Base-by-base conservation (phyloP, 2,888 invertebrate species). In the Prenolepis imparis region DNA sequence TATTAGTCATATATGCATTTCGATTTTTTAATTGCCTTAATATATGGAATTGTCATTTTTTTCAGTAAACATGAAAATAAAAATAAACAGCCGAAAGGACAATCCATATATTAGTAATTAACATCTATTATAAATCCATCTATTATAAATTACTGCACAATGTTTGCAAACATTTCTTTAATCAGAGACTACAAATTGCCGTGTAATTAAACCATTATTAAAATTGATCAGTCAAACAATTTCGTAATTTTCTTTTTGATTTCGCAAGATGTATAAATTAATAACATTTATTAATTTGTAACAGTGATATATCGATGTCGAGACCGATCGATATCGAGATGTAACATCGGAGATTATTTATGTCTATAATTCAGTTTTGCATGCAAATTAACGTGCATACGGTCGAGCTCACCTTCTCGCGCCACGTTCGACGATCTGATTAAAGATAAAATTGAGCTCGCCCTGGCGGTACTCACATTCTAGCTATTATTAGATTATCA, bases 401-500 rank as follows among this genome's bases (percentile, higher is more conserved):
- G 24, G 18, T 15, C 21, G 57, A 67, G 67, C 24, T 78, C 41
- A 57, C 15, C 6, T 90, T 84, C 75, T 83, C 66, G 61, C 72
- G 39, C 66, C 64, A 41, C 68, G 78, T 84, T 85, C 85, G 85
- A 83, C 73, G 68, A 67, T 68, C 81, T 73, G 86, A 87, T 90
- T 84, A 90, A 90, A 89, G 87, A 84, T 83, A 84, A 87, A 90
- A 86, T 84, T 64, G 75, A 72, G 32, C 64, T 74, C 52, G 66
- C 52, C 36, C 55, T 48, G 24, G 21, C 41, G 74, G 32, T 80
- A 63, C 24, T 67, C 55, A 74, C 66, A 84, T 86, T 89, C 82
- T 83, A 83, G 84, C 84, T 83, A 89, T 87, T 84, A 66, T 87
- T 89, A 68, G 83, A 84, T 88, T 86, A 90, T 86, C 85, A 85